Evolutionary conservation across 2,888 invertebrate genomes (phyloP), one percentile per base, ranked within the genome.

Genomic region (Germaria angustata): DNA sequence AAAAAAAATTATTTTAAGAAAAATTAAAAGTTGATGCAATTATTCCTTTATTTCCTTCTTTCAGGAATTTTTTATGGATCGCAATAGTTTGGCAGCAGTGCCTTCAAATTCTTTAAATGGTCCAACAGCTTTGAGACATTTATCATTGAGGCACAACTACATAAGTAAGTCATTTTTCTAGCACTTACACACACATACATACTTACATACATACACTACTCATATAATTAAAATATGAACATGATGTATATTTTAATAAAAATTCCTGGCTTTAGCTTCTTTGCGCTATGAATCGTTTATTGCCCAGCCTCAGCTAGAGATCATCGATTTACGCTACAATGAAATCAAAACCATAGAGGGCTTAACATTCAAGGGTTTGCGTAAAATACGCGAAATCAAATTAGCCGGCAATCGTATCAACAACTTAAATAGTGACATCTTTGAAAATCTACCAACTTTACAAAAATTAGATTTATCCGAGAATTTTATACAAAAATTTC

Each of bases 401-500:
- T 91, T 97, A 61, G 94, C 95, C 2, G 94, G 95, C 84, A 98
- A 98, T 91, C 93, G 95, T 84, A 92, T 97, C 15, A 93, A 94
- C 8, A 94, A 95, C 86, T 94, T 97, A 87, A 96, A 97, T 90
- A 96, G 96, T 89, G 96, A 96, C 88, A 95, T 96, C 68, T 96
- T 97, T 63, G 90, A 91, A 92, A 94, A 96, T 69, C 93, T 96
- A 4, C 93, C 94, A 76, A 94, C 95, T 86, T 92, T 98, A 81
- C 94, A 95, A 86, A 94, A 94, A 86, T 92, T 98, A 84, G 96
- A 97, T 89, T 92, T 98, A 28, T 96, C 97, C 0, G 95, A 95
- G 87, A 98, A 98, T 92, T 96, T 96, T 89, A 94, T 98, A 72
- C 92, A 93, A 1, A 95, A 95, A 88, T 96, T 97, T 88, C 97